Conservation (phyloP, 2,888 invertebrate species). For the Drosophila sordidapex region DNA sequence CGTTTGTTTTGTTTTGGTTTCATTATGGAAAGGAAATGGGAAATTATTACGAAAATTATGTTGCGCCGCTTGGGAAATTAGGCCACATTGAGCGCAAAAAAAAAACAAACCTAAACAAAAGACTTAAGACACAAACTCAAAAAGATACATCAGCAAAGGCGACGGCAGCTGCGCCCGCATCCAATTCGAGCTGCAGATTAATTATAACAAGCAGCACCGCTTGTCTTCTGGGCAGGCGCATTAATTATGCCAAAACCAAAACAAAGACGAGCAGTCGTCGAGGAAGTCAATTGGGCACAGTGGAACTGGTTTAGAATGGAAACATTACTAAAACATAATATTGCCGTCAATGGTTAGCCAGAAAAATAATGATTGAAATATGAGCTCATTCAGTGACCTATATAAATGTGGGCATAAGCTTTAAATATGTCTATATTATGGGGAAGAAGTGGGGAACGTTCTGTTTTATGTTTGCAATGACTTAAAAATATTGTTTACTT, state of each 20-base stretch:
- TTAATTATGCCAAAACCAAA: conserved; percentile 60
- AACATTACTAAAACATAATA: background rate
- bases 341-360: background rate
- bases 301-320: conserved; percentile 33
- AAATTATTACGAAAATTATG: conserved; percentile 67
- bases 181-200: conserved; percentile 51
- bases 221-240: conserved; percentile 46
- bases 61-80: conserved; percentile 53
- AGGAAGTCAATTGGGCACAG: conserved; percentile 40
- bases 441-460: background rate
- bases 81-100: conserved; percentile 43
- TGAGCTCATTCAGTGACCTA: background rate
- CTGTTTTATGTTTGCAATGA: background rate
- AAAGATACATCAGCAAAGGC: conserved; percentile 24
- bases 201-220: conserved; percentile 55
- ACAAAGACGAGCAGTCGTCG: conserved; percentile 19
- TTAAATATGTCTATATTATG: background rate
- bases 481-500: background rate
- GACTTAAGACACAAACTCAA: conserved; percentile 64
- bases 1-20: conserved; percentile 18
- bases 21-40: conserved; percentile 63
- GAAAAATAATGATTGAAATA: background rate
- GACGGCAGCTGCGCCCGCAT: conserved; percentile 47
- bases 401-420: background rate
- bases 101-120: conserved; percentile 50